Conservation (phyloP, 1,140 invertebrate species). For the Drosophila varians region DNA sequence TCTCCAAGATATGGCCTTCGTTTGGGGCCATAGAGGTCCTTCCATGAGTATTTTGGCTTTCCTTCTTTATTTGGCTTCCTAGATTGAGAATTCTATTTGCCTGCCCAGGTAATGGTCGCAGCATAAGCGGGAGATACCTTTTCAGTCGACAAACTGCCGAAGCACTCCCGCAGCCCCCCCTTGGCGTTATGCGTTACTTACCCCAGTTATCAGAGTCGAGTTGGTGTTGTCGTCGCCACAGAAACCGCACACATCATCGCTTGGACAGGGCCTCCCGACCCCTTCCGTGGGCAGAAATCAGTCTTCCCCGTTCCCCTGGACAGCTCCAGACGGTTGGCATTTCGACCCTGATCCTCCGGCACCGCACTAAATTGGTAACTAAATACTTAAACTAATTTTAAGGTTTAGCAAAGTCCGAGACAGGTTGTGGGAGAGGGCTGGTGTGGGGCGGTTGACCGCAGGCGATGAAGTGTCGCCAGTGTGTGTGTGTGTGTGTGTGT, state of each 20-base stretch:
- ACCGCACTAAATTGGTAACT: constrained; percentile 74
- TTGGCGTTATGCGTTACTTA: not conserved
- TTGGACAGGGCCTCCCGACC: constrained; percentile 18
- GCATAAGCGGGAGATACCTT: not conserved
- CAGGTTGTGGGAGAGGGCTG: constrained; percentile 42
- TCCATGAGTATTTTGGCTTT: no score
- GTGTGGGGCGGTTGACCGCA: constrained; percentile 61
- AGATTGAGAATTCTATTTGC: no score
- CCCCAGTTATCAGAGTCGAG: not conserved
- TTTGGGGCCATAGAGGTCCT: not conserved
- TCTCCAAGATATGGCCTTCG: no score
- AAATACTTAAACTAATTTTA: constrained; percentile 83
- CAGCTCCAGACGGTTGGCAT: constrained; percentile 5
- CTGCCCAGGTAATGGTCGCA: not conserved
- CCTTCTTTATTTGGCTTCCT: no score
- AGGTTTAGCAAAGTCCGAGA: constrained; percentile 79
- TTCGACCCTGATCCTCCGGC: constrained; percentile 30
- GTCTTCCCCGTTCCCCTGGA: not conserved
- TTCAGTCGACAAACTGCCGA: not conserved
- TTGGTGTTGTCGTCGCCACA: constrained; percentile 25
- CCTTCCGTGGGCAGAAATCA: not conserved
- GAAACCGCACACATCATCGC: constrained; percentile 48
- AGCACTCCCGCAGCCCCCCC: not conserved
- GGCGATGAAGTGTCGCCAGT: constrained; percentile 57
- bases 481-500: constrained; percentile 6